Evolutionary conservation across 1,140 invertebrate genomes (phyloP).

Genomic region (Dinoponera quadriceps): DNA sequence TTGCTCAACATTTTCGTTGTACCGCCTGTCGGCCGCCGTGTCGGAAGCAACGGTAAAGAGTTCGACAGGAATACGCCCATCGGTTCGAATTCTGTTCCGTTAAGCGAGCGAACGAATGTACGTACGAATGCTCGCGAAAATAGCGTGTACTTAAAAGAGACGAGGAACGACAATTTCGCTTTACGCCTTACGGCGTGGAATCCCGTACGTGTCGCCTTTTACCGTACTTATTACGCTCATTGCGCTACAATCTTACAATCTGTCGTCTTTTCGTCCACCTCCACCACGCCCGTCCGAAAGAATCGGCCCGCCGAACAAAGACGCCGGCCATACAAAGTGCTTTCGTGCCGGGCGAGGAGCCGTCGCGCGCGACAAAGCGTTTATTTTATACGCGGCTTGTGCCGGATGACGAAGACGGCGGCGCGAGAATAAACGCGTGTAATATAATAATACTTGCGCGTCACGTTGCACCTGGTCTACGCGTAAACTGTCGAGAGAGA

Average conservation of each 20-base stretch:
- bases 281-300: too few relatives aligned
- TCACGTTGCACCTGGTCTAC: conserved; percentile 60
- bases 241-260: conserved; percentile 42
- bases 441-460: conserved; percentile 46
- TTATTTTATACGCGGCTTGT: conserved; percentile 44
- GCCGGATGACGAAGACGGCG: conserved; percentile 13
- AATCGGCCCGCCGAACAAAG: not conserved
- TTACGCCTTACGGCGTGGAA: not conserved
- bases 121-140: conserved; percentile 19
- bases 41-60: too few relatives aligned
- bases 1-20: too few relatives aligned
- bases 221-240: conserved; percentile 36
- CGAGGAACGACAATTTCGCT: conserved; percentile 13
- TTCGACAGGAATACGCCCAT: too few relatives aligned
- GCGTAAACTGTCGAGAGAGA: conserved; percentile 58
- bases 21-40: too few relatives aligned
- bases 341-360: conserved; percentile 18
- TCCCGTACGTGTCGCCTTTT: conserved; percentile 17
- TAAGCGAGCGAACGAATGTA: too few relatives aligned
- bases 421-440: conserved; percentile 29
- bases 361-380: conserved; percentile 39
- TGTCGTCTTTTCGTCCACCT: conserved; percentile 13
- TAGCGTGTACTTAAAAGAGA: conserved; percentile 13
- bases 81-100: too few relatives aligned
- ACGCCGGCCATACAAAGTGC: conserved; percentile 4